Percentiles rank a stretch among this genome's conserved stretches.
phyloP scores from a whole-genome alignment of 1,140 invertebrate species.

The Chionoecetes opilio region DNA sequence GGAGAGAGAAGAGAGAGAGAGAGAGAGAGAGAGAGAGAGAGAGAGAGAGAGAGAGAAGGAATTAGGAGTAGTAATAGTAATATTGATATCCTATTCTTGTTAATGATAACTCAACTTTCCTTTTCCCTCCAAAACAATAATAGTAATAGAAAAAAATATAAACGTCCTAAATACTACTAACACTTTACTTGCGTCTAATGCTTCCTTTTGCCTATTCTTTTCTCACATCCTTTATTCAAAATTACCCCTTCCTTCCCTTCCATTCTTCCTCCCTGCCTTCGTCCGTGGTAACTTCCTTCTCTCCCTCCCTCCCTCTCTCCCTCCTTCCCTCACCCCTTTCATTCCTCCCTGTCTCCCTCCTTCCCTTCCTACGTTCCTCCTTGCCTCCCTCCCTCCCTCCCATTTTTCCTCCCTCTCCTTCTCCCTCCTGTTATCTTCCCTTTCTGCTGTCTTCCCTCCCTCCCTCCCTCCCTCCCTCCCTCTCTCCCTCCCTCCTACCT shows the following conservation, averaged over 20 bases:
- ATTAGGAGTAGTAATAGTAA: too few species aligned
- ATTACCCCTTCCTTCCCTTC: background rate
- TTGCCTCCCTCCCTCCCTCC: too few species aligned
- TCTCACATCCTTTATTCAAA: background rate
- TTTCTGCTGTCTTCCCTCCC: background rate
- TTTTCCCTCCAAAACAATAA: too few species aligned
- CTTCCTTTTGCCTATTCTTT: background rate
- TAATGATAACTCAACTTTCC: background rate
- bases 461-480: background rate
- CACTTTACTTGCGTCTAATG: too few species aligned
- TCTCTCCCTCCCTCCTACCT: background rate
- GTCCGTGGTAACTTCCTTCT: background rate
- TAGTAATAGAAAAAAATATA: too few species aligned
- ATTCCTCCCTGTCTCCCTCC: background rate
- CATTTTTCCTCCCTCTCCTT: background rate
- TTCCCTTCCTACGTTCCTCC: background rate
- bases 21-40: too few species aligned
- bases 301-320: background rate
- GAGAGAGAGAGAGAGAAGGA: too few species aligned
- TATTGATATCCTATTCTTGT: background rate
- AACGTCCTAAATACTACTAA: too few species aligned
- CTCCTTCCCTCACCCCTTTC: background rate
- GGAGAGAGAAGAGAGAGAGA: too few species aligned
- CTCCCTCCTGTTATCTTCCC: background rate
- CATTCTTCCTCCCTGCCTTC: background rate